Base-by-base conservation (phyloP, 2,888 invertebrate species). In the Sesamia inferens region DNA sequence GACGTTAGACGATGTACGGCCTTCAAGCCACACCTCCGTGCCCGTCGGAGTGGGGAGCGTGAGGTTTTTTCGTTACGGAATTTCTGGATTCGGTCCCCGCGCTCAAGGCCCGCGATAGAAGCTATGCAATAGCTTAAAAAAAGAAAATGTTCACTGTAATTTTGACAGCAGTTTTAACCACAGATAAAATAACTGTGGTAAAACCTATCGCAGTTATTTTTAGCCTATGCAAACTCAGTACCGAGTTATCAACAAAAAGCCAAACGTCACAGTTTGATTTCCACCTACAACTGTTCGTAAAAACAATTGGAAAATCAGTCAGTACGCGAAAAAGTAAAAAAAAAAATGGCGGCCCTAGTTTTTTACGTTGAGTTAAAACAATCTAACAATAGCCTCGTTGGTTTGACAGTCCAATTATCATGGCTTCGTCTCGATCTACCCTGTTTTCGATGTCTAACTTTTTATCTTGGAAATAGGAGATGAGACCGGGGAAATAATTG, bases 321-420 rank as follows among this genome's bases (percentile, higher is more conserved):
- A 66, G 57, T 39, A 16, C 31, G 39, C 42, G 13, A 19, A 19
- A 22, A 19, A 62, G 24, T 0, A 13, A 2, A 24, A 65, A 61
- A 74, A 66, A 7, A 19, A n/a, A 31, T 31, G 31, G 51, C 7
- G 14, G 8, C 6, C 48, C 63, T 71, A 78, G 81, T 76, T 75
- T 66, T 66, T 78, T 78, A 77, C 64, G 79, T 80, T 65, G 64
- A 82, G 74, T 74, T 80, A 81, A 87, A 86, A 87, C 82, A 80
- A 76, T 85, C 72, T 85, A 83, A 85, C 85, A 76, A 85, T 77
- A 76, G 81, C 71, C 68, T 65, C 76, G 61, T 68, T 76, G 76
- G 81, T 83, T 86, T 91, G 92, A 92, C 92, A 92, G 88, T 91
- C 90, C 92, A 92, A 92, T 92, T 92, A 92, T 88, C 84, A 89